phyloP scores from a whole-genome alignment of 1,140 invertebrate genomes.

The Drosophila arizonae region DNA sequence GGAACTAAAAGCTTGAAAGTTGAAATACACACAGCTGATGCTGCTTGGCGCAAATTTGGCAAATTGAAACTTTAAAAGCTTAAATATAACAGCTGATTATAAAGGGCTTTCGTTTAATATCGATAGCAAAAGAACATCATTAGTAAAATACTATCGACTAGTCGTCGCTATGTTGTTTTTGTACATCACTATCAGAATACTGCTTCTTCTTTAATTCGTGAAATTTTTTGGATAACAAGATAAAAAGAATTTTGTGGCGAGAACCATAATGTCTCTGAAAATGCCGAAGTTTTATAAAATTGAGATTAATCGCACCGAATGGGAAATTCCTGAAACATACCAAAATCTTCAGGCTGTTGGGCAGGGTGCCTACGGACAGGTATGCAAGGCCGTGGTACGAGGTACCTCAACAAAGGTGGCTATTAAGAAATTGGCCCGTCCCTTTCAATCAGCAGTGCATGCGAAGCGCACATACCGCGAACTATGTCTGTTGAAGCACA shows the following conservation, averaged over 20 bases:
- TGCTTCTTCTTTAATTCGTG: constrained; percentile 37
- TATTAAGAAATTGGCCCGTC: constrained; percentile 98
- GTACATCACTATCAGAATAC: constrained; percentile 48
- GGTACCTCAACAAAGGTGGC: constrained; percentile 93
- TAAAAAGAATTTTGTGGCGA: constrained; percentile 23
- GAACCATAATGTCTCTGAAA: constrained; percentile 6
- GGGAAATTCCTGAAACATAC: constrained; percentile 97
- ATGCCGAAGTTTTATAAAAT: constrained; percentile 88
- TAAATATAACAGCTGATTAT: constrained; percentile 24
- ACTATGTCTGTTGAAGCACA: constrained; percentile 97
- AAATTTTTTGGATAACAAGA: constrained; percentile 40
- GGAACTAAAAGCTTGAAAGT: constrained; percentile 57
- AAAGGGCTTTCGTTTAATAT: neutral
- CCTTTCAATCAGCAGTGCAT: constrained; percentile 99
- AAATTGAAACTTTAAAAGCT: constrained; percentile 28
- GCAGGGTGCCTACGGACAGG: constrained; percentile 96
- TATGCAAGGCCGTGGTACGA: constrained; percentile 89
- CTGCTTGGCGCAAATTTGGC: constrained; percentile 17
- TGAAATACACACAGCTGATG: constrained; percentile 24
- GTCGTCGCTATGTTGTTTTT: constrained; percentile 5
- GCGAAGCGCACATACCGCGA: constrained; percentile 99
- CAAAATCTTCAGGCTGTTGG: constrained; percentile 96
- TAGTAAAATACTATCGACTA: constrained; percentile 14
- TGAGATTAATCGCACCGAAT: constrained; percentile 98
- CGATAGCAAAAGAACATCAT: neutral